A percentile compares a stretch with the other conserved stretches of the same genome.
phyloP scores from a whole-genome alignment of 2,888 invertebrate genomes.

The Parthenolecanium corni region DNA sequence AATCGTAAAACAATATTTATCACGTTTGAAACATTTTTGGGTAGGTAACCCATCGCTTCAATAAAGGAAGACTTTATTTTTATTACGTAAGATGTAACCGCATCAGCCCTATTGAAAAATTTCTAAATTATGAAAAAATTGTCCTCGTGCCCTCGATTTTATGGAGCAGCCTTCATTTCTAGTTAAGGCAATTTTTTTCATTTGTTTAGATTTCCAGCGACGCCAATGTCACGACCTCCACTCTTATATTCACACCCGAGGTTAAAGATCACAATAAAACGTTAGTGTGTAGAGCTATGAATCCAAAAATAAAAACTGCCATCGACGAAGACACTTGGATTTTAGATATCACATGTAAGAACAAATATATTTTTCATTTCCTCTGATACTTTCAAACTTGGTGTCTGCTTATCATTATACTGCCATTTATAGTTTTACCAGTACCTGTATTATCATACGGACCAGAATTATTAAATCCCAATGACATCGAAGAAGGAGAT shows the following conservation, averaged over 20 bases:
- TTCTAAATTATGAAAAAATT: no score
- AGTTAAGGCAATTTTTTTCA: no score
- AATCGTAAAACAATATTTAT: no score
- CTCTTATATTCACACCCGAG: slow-evolving; percentile 60
- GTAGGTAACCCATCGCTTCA: no score
- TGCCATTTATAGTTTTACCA: slow-evolving; percentile 6
- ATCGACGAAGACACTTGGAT: slow-evolving; percentile 66
- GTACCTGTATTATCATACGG: neutral
- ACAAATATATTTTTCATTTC: slow-evolving; percentile 30
- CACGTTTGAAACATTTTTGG: no score
- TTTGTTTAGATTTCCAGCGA: slow-evolving; percentile 58
- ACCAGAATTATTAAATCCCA: slow-evolving; percentile 49
- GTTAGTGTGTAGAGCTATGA: slow-evolving; percentile 69
- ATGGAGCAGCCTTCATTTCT: no score
- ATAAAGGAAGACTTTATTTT: no score
- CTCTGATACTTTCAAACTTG: no score
- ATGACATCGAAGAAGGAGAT: slow-evolving; percentile 67
- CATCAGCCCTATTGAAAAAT: no score
- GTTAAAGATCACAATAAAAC: slow-evolving; percentile 65
- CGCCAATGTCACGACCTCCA: slow-evolving; percentile 68
- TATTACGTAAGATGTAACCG: no score
- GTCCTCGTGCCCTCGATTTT: no score
- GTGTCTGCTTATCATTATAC: neutral
- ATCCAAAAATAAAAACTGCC: slow-evolving; percentile 58
- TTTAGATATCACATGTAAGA: slow-evolving; percentile 80